Percentiles rank a stretch among this genome's conserved stretches.
Evolutionary conservation across 1,140 invertebrate species (phyloP).

Genomic region (Zaprionus nigranus): DNA sequence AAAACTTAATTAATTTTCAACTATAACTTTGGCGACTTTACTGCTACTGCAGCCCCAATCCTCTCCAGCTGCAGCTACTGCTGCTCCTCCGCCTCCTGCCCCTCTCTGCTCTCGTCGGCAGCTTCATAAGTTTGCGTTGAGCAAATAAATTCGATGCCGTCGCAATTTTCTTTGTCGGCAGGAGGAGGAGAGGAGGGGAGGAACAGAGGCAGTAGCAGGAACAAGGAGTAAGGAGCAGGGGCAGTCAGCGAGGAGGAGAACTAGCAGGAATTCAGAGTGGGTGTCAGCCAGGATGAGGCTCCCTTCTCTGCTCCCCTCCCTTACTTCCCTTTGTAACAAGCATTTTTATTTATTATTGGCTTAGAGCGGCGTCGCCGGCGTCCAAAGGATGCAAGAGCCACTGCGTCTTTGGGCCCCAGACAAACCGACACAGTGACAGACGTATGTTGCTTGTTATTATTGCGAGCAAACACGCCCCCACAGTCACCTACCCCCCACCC

Average conservation of each 20-base stretch:
- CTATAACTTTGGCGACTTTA: conserved; percentile 80
- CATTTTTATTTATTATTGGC: conserved; percentile 83
- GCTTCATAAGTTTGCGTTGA: conserved; percentile 64
- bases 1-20: conserved; percentile 81
- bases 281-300: neutral
- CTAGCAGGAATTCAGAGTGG: neutral
- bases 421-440: conserved; percentile 50
- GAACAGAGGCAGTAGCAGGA: too few relatives aligned
- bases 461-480: conserved; percentile 43
- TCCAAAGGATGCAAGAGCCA: conserved; percentile 64
- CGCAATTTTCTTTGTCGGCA: conserved; percentile 63
- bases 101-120: conserved; percentile 6
- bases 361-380: conserved; percentile 56
- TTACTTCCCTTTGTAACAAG: conserved; percentile 49
- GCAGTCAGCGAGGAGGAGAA: too few relatives aligned
- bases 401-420: conserved; percentile 39
- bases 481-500: neutral
- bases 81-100: neutral
- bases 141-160: conserved; percentile 70
- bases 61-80: neutral
- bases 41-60: conserved; percentile 25
- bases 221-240: too few relatives aligned
- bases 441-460: conserved; percentile 75
- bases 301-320: too few relatives aligned
- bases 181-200: neutral